A percentile compares a stretch with the other conserved stretches of the same genome.
Conservation (phyloP, 1,140 invertebrate genomes). For the Ditylenchus dipsaci region DNA sequence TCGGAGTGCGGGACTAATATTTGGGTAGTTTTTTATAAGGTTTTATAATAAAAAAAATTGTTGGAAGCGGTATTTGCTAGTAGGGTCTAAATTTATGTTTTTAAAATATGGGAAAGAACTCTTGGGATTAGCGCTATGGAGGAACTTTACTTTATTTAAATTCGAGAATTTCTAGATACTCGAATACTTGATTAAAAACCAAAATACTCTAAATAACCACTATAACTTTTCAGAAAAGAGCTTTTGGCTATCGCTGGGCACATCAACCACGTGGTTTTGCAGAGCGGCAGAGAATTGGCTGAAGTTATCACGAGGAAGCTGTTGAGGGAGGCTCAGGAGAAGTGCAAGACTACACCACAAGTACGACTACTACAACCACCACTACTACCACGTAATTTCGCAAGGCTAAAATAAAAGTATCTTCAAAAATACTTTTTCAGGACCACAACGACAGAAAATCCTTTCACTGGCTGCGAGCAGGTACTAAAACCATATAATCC, state of each 20-base stretch:
- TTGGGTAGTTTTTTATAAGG: too few relatives aligned
- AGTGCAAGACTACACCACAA: conserved; percentile 54
- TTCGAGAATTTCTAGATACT: too few relatives aligned
- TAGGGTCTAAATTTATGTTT: too few relatives aligned
- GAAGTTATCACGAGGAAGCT: conserved; percentile 51
- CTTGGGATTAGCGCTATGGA: too few relatives aligned
- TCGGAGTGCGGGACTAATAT: too few relatives aligned
- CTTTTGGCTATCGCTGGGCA: conserved; percentile 53
- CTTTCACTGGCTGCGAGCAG: conserved; percentile 40
- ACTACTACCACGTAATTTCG: conserved; percentile 45
- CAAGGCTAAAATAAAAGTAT: not conserved
- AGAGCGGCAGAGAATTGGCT: conserved; percentile 52
- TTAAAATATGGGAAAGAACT: too few relatives aligned
- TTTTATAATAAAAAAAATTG: too few relatives aligned
- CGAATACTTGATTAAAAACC: too few relatives aligned
- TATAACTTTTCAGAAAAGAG: conserved; percentile 51
- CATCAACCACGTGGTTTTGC: conserved; percentile 54
- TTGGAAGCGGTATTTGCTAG: too few relatives aligned
- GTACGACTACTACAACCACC: conserved; percentile 53
- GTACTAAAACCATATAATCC: not conserved
- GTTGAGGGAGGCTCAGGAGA: conserved; percentile 52
- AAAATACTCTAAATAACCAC: too few relatives aligned
- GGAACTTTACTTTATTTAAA: too few relatives aligned
- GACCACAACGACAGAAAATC: conserved; percentile 41
- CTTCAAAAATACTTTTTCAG: conserved; percentile 6